Evolutionary conservation across 2,113 vertebrate genomes (phyloP), one percentile per base, ranked within the genome.

Genomic region (Toxotes chatareus): DNA sequence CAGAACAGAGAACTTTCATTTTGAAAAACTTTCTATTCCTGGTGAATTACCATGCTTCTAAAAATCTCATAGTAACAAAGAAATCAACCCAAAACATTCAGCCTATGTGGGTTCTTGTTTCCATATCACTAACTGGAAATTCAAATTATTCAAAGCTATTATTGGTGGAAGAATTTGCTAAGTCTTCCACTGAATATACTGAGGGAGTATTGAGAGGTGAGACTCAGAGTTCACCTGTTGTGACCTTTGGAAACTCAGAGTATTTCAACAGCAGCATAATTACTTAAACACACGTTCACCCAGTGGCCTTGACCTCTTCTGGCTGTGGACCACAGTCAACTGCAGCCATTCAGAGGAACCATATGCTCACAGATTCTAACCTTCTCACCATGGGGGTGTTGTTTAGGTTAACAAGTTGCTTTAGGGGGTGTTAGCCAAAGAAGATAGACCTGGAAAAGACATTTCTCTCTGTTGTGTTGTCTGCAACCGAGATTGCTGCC

Each of bases 231-330:
- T 89, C 63, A 70, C 21, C 65, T 59, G 34, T 64, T 63, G 27
- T 82, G 83, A 89, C 78, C 79, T 65, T 19, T 51, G 71, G 34
- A 57, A 79, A 73, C 3, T 1, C 59, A 76, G 65, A 81, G 61
- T 53, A 76, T 87, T 77, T 83, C 60, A 69, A 65, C 74, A 88
- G 85, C 46, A 72, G 64, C 40, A 67, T 79, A 83, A 89, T 76
- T 73, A 79, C 84, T 87, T 84, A 23, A 89, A 75, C 90, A 76
- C 76, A 73, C 49, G 23, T 78, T 69, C 78, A 83, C 71, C 73
- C 34, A 19, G 14, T 64, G 78, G 47, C 80, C 32, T 80, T 73
- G 80, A 88, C 83, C 85, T 80, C 64, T 70, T 23, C 42, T 74
- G 81, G 57, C 56, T 76, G 79, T 71, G 31, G 72, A 80, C 69